Percentiles rank a stretch among this genome's conserved stretches.
phyloP scores from a whole-genome alignment of 2,113 vertebrate genomes.

The Mellivora capensis region DNA sequence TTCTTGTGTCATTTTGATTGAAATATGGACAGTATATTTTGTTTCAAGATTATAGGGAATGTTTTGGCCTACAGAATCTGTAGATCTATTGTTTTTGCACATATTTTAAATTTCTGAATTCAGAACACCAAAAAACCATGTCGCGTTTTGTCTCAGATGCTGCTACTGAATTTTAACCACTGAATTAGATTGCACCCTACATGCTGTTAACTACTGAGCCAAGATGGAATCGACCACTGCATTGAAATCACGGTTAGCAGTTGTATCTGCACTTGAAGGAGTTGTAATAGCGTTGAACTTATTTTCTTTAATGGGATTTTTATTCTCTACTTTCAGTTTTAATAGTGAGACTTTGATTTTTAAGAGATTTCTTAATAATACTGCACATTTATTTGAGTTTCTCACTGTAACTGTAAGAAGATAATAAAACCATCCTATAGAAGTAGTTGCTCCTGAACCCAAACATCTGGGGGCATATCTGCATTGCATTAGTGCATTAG shows the following conservation, averaged over 20 bases:
- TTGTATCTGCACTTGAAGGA: constrained; percentile 82
- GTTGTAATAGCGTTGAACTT: constrained; percentile 81
- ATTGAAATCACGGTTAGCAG: constrained; percentile 86
- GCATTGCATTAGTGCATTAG: constrained; percentile 66
- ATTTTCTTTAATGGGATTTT: constrained; percentile 82
- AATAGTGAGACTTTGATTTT: constrained; percentile 80
- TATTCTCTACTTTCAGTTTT: constrained; percentile 81
- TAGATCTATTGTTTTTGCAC: constrained; percentile 71
- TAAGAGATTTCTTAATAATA: constrained; percentile 79
- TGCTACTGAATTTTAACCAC: constrained; percentile 86
- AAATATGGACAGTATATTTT: constrained; percentile 36
- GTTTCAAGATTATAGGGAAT: neutral
- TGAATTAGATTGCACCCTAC: constrained; percentile 85
- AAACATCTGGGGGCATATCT: constrained; percentile 68
- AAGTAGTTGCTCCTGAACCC: constrained; percentile 75
- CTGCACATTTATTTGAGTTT: constrained; percentile 78
- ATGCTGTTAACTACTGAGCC: constrained; percentile 87
- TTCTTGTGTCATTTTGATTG: constrained; percentile 34
- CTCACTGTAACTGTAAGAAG: constrained; percentile 77
- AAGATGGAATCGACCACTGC: constrained; percentile 85
- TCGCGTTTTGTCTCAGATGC: constrained; percentile 81
- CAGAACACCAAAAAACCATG: constrained; percentile 72
- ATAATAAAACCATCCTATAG: constrained; percentile 76
- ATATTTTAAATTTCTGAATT: constrained; percentile 79
- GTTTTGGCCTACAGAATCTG: constrained; percentile 56